A percentile compares a stretch with the other conserved stretches of the same genome.
Evolutionary conservation across 2,888 invertebrate genomes (phyloP).

Genomic region (Ypsolopha sequella): DNA sequence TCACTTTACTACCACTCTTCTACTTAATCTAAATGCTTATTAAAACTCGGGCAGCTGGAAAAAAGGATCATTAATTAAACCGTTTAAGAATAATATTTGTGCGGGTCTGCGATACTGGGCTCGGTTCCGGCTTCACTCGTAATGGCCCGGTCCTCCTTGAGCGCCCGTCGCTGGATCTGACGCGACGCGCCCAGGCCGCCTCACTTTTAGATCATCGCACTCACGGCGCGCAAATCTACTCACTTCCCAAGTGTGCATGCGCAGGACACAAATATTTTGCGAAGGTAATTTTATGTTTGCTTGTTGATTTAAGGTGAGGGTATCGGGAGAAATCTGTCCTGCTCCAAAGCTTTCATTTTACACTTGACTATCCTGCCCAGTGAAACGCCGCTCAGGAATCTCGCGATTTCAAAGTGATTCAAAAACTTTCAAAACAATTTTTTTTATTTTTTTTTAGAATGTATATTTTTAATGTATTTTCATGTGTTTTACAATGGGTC

Average conservation of each 20-base stretch:
- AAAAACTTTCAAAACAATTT: too few species aligned
- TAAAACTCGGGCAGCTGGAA: constrained; percentile 2
- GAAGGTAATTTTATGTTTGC: too few species aligned
- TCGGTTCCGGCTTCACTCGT: constrained; percentile 52
- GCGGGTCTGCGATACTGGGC: constrained; percentile 9
- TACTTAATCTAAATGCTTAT: neutral
- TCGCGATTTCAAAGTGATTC: too few species aligned
- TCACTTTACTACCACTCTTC: too few species aligned
- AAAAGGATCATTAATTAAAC: constrained; percentile 3
- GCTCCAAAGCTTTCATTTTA: too few species aligned
- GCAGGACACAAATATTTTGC: constrained; percentile 9
- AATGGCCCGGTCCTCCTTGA: constrained; percentile 66
- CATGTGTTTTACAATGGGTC: too few species aligned
- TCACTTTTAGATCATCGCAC: constrained; percentile 53
- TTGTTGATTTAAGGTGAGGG: too few species aligned
- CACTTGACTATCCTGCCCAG: too few species aligned
- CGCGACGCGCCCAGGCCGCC: constrained; percentile 26
- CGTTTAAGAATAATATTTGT: constrained; percentile 5
- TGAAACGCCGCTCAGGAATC: too few species aligned
- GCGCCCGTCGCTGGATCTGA: constrained; percentile 34
- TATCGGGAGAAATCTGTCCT: too few species aligned
- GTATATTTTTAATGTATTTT: too few species aligned
- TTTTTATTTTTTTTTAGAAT: too few species aligned
- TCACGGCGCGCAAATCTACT: constrained; percentile 7
- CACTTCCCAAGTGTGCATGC: constrained; percentile 10